Evolutionary conservation across 2,888 invertebrate genomes (phyloP).

Genomic region (Nematopogon swammerdamellus): DNA sequence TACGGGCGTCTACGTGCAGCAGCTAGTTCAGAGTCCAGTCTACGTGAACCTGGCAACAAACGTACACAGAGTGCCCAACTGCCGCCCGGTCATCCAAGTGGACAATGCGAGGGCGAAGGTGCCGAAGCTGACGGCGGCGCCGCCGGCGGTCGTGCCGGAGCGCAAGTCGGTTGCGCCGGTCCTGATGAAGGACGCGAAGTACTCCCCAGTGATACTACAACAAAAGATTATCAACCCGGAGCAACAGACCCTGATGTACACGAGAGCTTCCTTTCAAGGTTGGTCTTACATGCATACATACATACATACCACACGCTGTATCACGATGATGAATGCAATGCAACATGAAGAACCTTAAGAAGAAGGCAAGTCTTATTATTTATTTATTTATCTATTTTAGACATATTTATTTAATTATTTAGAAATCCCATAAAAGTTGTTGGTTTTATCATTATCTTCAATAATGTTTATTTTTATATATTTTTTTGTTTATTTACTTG

Average conservation of each 20-base stretch:
- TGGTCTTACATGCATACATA: conserved; percentile 13
- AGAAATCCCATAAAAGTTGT: no score
- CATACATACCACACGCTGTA: no score
- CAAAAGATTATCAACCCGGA: conserved; percentile 58
- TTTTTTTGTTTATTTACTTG: no score
- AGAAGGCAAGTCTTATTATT: no score
- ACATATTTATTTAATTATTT: no score
- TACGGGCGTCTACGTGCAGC: conserved; percentile 37
- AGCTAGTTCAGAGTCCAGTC: conserved; percentile 38
- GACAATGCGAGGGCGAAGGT: conserved; percentile 31
- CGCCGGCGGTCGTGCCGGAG: background rate
- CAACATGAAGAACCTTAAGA: no score
- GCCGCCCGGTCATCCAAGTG: conserved; percentile 25
- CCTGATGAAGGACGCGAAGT: conserved; percentile 43
- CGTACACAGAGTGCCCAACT: conserved; percentile 32
- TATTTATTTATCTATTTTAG: no score
- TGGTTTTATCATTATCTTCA: no score
- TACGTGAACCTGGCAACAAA: conserved; percentile 38
- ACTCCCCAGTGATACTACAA: conserved; percentile 62
- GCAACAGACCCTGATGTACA: conserved; percentile 46
- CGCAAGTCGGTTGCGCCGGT: conserved; percentile 26
- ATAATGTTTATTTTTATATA: no score
- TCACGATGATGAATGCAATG: no score
- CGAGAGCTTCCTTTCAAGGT: conserved; percentile 45
- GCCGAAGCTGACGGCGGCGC: conserved; percentile 19